phyloP scores from a whole-genome alignment of 2,113 vertebrate species.

The Mus pahari region DNA sequence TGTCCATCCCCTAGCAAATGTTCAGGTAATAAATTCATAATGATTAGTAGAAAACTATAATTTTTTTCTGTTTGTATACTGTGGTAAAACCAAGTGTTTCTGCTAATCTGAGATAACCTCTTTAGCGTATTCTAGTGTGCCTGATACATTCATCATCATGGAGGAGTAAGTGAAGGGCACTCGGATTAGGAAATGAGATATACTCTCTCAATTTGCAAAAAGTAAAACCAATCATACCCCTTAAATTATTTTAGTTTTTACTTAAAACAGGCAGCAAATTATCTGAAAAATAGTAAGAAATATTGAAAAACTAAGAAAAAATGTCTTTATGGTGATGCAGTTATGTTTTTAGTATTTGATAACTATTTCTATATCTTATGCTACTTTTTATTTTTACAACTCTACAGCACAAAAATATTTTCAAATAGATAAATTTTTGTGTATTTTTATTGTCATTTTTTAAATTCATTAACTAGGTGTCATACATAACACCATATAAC shows the following conservation, averaged over 20 bases:
- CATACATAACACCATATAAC: neutral
- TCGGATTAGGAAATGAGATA: neutral
- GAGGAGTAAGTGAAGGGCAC: neutral
- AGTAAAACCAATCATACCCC: neutral
- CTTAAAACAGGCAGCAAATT: neutral
- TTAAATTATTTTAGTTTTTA: conserved; percentile 24
- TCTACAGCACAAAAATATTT: neutral
- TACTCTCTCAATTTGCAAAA: neutral
- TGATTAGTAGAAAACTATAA: neutral
- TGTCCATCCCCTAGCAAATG: conserved; percentile 19
- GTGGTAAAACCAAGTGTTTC: neutral
- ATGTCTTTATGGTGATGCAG: neutral
- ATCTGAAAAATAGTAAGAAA: conserved; percentile 42
- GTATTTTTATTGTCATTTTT: neutral
- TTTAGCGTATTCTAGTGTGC: neutral
- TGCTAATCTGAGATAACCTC: neutral
- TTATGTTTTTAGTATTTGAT: conserved; percentile 6
- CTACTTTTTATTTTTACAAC: neutral
- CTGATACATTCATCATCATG: neutral
- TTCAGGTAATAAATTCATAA: conserved; percentile 63
- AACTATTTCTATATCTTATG: neutral
- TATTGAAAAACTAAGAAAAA: conserved; percentile 29
- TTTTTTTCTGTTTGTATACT: neutral
- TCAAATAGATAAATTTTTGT: neutral
- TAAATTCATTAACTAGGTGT: neutral